Conservation (phyloP, 2,113 vertebrate genomes). For the Genyomyrus donnyi region DNA sequence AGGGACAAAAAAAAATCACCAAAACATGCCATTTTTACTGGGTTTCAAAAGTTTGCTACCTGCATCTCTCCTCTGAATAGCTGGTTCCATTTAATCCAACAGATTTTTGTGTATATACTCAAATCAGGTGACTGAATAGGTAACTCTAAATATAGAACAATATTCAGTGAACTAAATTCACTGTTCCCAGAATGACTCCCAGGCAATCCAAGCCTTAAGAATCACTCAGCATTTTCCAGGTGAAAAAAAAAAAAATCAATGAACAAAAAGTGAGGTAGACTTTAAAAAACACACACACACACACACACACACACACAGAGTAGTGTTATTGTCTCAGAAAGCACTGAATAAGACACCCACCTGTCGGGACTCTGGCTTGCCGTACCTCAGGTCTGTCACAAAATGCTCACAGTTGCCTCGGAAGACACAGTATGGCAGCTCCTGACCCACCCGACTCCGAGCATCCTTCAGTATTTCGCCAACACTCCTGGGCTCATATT, state of each 20-base stretch:
- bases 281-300: background rate
- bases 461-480: constrained; percentile 49
- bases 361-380: constrained; percentile 49
- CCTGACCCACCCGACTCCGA: constrained; percentile 30
- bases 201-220: background rate
- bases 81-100: background rate
- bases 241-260: background rate
- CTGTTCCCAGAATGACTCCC: background rate
- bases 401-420: constrained; percentile 69
- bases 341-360: background rate
- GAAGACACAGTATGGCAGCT: constrained; percentile 46
- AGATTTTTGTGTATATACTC: background rate
- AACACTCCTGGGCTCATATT: constrained; percentile 35
- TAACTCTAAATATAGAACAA: background rate
- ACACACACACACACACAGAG: background rate
- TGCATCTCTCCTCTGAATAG: background rate
- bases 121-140: background rate
- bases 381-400: constrained; percentile 65
- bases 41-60: background rate
- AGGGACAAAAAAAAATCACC: background rate
- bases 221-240: background rate
- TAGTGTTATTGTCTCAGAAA: background rate
- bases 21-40: background rate
- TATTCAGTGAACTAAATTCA: background rate
- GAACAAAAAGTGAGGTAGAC: background rate